These are phyloP conservation scores for Heliothis virescens DNA, from an alignment of 1,140 invertebrate genomes.

Conservation along the genomic window DNA sequence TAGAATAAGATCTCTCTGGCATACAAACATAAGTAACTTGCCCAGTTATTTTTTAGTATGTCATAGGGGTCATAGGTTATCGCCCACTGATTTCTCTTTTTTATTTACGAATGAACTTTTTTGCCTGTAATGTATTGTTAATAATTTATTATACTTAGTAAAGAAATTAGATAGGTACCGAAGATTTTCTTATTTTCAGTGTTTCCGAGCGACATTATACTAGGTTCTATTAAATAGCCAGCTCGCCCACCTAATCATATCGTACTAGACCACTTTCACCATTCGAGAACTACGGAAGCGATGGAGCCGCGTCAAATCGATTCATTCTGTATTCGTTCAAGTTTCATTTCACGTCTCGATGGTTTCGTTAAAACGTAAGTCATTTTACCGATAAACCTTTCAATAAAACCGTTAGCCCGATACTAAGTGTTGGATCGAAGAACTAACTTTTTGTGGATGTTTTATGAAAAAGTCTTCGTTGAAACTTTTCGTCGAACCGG, in stretches of 20 bases:
- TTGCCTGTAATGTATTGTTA: background rate
- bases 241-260: conserved; percentile 45
- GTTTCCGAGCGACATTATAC: background rate
- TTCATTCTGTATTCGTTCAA: conserved; percentile 40
- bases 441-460: background rate
- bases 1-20: too few relatives aligned
- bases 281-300: conserved; percentile 47
- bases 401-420: conserved; percentile 24
- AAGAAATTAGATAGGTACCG: background rate
- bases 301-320: conserved; percentile 53
- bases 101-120: background rate
- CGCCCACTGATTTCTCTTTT: background rate
- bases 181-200: background rate
- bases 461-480: conserved; percentile 9
- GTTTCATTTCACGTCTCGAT: conserved; percentile 57
- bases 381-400: conserved; percentile 42
- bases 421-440: conserved; percentile 16
- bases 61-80: background rate
- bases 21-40: too few relatives aligned
- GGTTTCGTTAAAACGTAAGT: conserved; percentile 47
- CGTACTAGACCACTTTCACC: conserved; percentile 54
- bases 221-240: background rate
- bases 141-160: background rate
- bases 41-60: too few relatives aligned
- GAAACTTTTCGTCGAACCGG: background rate